Conservation (phyloP, 1,140 invertebrate genomes). For the Caerostris darwini region DNA sequence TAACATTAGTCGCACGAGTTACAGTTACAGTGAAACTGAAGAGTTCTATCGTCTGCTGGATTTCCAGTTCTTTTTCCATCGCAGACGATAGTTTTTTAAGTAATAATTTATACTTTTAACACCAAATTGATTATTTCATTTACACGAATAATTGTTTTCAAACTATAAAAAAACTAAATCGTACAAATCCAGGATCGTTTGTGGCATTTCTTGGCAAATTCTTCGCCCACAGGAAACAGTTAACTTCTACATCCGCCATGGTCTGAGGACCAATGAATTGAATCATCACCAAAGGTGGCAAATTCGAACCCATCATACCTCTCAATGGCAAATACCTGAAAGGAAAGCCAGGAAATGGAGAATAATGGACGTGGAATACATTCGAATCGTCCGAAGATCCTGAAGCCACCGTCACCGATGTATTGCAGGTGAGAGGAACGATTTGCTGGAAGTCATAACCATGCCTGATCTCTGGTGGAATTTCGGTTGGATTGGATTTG, state of each 20-base stretch:
- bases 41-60: background rate
- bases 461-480: background rate
- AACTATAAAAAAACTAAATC: slow-evolving; percentile 64
- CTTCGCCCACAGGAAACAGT: slow-evolving; percentile 63
- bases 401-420: background rate
- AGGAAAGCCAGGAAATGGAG: slow-evolving; percentile 71
- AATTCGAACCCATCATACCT: background rate
- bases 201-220: slow-evolving; percentile 54
- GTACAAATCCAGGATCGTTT: slow-evolving; percentile 11
- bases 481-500: background rate
- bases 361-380: slow-evolving; percentile 49
- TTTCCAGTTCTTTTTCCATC: background rate
- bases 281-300: slow-evolving; percentile 71
- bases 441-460: slow-evolving; percentile 29
- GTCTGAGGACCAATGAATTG: slow-evolving; percentile 59
- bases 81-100: background rate
- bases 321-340: slow-evolving; percentile 38
- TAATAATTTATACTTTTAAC: background rate
- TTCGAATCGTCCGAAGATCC: background rate
- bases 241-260: slow-evolving; percentile 66
- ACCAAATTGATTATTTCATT: background rate
- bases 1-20: background rate
- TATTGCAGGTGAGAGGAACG: slow-evolving; percentile 53
- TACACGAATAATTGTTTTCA: slow-evolving; percentile 10
- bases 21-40: background rate